Base-by-base conservation (phyloP, 1,140 invertebrate genomes). In the Anthonomus grandis region DNA sequence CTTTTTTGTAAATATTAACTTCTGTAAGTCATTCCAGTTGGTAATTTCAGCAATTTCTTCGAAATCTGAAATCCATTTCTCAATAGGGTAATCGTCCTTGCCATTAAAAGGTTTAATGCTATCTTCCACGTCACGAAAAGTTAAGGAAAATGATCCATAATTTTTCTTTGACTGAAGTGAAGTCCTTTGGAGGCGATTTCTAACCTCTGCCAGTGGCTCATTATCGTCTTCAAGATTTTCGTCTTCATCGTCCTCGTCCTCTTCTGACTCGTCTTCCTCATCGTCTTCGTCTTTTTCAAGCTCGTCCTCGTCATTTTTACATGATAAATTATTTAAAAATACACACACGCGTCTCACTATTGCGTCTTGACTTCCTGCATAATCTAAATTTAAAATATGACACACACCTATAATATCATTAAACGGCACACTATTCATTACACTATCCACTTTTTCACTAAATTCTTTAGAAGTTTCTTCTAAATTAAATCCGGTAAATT, bases 11-110 rank as follows among this genome's bases (percentile, higher is more conserved):
- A 57, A 67, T 21, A 69, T 49, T 22, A 62, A 53, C 50, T 65
- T 69, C 24, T 69, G 67, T 10, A 69, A 38, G 19, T 65, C 64
- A 31, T 53, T 59, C 64, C 61, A 69, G 9, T 37, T 42, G 6
- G 59, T 44, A 9, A 65, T 15, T 19, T 31, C 41, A 5, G 64
- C 57, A 10, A 46, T 60, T 45, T 69, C 66, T 34, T 69, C 66
- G 47, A 69, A 68, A 34, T 69, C 68, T 4, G 27, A 25, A 13
- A 69, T 49, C 60, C 63, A 66, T 34, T 50, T 58, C 31, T 31
- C 13, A 2, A 66, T 44, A 6, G 46, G 48, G 49, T 55, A 58
- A 13, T 57, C 44, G n/a, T 47, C 38, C 5, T 42, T 60, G 24
- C 60, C 64, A 44, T 55, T 31, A 57, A 65, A 68, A 18, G 52